These are phyloP conservation scores for Sinocyclocheilus anophthalmus DNA, from an alignment of 2,113 vertebrate genomes.

Conservation along the genomic window DNA sequence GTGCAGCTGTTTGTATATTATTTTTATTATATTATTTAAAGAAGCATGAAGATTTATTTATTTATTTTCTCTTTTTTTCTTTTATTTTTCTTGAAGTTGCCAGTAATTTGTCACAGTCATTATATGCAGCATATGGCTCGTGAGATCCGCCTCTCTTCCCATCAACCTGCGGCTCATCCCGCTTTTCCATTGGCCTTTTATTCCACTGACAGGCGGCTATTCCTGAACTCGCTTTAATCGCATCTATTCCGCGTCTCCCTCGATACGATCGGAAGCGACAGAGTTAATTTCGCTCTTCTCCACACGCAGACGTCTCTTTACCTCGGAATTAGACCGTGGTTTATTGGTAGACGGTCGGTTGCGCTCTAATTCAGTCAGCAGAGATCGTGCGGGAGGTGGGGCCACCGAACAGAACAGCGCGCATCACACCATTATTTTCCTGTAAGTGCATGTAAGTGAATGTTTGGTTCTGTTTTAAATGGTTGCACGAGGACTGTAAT, in stretches of 20 bases:
- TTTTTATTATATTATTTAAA: neutral
- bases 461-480: neutral
- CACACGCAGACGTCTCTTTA: neutral
- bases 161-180: slow-evolving; percentile 38
- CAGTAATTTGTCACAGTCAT: neutral
- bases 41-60: neutral
- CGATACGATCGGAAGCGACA: neutral
- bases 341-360: slow-evolving; percentile 36
- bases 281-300: slow-evolving; percentile 9
- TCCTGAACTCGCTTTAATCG: slow-evolving; percentile 2
- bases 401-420: slow-evolving; percentile 23
- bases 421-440: slow-evolving; percentile 27
- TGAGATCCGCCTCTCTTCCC: slow-evolving; percentile 42
- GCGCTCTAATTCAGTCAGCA: slow-evolving; percentile 52
- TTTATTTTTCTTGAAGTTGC: neutral
- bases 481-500: neutral
- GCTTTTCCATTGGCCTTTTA: slow-evolving; percentile 47
- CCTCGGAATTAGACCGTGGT: neutral
- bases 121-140: slow-evolving; percentile 26
- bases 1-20: neutral
- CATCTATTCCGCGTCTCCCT: neutral
- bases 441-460: slow-evolving; percentile 50
- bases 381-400: slow-evolving; percentile 52
- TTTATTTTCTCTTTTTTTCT: neutral
- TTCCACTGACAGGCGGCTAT: slow-evolving; percentile 38